Conservation (phyloP, 2,797 vertebrate genomes). For the Notolabrus celidotus region DNA sequence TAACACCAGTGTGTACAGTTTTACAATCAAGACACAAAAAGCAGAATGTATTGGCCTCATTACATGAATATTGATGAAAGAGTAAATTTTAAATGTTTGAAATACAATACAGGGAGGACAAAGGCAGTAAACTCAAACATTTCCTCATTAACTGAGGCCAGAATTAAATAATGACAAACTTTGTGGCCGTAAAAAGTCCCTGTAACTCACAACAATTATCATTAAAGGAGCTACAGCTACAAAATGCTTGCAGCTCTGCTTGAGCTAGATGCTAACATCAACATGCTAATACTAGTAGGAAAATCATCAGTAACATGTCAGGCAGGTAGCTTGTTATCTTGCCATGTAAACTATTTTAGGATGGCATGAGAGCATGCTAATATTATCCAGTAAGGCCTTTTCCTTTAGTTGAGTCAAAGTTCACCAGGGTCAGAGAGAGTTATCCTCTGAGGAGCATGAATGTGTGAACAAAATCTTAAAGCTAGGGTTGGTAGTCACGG, state of each 20-base stretch:
- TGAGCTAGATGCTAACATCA: not conserved
- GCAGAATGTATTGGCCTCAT: slow-evolving; percentile 53
- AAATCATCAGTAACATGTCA: not conserved
- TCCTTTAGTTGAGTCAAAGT: not conserved
- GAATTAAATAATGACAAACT: not conserved
- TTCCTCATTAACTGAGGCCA: slow-evolving; percentile 20
- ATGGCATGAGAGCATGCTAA: not conserved
- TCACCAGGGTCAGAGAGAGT: not conserved
- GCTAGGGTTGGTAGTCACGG: too few relatives aligned
- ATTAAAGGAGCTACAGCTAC: slow-evolving; percentile 1
- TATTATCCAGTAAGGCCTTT: not conserved
- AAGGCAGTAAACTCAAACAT: slow-evolving; percentile 42
- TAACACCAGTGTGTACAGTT: slow-evolving; percentile 58
- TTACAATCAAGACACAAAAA: slow-evolving; percentile 60
- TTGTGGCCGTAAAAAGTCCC: slow-evolving; percentile 27
- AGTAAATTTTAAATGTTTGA: slow-evolving; percentile 48
- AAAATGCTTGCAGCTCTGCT: not conserved
- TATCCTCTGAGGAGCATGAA: not conserved
- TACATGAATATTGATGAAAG: slow-evolving; percentile 66
- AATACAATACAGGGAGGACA: slow-evolving; percentile 48
- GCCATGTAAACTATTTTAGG: not conserved
- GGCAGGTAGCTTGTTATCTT: not conserved
- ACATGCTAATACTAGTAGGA: not conserved
- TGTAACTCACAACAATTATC: slow-evolving; percentile 13
- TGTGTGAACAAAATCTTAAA: not conserved